A percentile compares a stretch with the other conserved stretches of the same genome.
Evolutionary conservation across 2,113 vertebrate species (phyloP).

Genomic region (Spea multiplicata): DNA sequence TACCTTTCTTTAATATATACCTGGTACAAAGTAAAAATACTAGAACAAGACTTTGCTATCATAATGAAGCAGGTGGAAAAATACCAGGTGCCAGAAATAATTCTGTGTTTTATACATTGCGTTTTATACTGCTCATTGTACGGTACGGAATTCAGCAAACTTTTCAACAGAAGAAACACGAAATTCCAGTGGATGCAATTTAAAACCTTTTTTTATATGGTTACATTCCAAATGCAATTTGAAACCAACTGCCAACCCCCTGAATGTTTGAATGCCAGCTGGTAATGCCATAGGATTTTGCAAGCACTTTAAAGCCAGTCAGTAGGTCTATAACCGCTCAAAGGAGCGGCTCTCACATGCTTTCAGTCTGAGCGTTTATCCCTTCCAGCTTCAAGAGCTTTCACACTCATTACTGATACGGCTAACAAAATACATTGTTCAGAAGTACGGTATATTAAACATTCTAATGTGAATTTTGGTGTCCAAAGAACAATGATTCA

Average conservation of each 20-base stretch:
- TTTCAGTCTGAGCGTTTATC: slow-evolving; percentile 46
- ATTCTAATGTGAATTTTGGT: background rate
- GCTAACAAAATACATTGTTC: slow-evolving; percentile 29
- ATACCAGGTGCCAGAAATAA: no score
- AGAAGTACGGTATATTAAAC: slow-evolving; percentile 9
- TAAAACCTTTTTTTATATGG: slow-evolving; percentile 45
- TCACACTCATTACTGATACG: slow-evolving; percentile 40
- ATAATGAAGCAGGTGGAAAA: no score
- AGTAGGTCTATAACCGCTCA: slow-evolving; percentile 46
- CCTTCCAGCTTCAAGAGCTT: slow-evolving; percentile 31
- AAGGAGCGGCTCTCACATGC: slow-evolving; percentile 50
- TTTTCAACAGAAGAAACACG: slow-evolving; percentile 16
- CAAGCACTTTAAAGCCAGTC: slow-evolving; percentile 52
- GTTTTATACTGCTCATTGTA: background rate
- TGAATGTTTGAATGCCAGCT: slow-evolving; percentile 53
- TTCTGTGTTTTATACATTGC: no score
- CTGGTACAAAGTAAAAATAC: no score
- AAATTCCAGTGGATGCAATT: slow-evolving; percentile 30
- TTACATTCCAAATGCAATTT: slow-evolving; percentile 52
- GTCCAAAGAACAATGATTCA: background rate
- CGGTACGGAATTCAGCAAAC: slow-evolving; percentile 26
- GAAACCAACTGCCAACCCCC: slow-evolving; percentile 47
- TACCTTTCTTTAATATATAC: no score
- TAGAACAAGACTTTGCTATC: no score
- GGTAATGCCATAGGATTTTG: slow-evolving; percentile 54